A percentile compares a stretch with the other conserved stretches of the same genome.
These are phyloP conservation scores for Frankliniella intonsa DNA, from an alignment of 2,888 invertebrate genomes.

Conservation along the genomic window DNA sequence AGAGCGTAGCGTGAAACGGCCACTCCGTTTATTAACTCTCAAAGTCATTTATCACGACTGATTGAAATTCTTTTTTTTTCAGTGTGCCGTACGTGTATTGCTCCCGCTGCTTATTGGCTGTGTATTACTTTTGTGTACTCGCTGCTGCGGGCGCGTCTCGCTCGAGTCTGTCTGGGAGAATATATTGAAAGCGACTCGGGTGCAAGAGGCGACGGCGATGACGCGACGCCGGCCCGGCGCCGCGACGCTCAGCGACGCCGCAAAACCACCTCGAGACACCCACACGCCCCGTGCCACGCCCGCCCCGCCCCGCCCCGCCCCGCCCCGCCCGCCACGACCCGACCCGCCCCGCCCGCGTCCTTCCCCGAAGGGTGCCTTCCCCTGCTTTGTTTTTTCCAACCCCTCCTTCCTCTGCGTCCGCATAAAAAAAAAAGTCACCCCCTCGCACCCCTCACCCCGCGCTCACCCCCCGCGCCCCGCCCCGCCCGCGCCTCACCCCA, in stretches of 20 bases:
- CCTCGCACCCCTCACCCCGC: not conserved
- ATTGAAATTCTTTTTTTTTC: not conserved
- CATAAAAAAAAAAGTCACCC: constrained; percentile 25
- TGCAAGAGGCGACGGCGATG: not conserved
- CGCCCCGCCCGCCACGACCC: not conserved
- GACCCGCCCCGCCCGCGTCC: not conserved
- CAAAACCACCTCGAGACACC: constrained; percentile 23
- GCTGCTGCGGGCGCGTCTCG: too few species aligned
- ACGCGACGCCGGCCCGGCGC: not conserved
- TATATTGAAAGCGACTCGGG: too few species aligned
- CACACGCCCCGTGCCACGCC: not conserved
- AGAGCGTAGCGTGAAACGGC: too few species aligned
- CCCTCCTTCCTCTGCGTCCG: not conserved
- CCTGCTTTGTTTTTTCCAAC: constrained; percentile 22
- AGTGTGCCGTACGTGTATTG: too few species aligned
- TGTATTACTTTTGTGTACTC: too few species aligned
- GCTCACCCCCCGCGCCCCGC: not conserved
- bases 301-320: not conserved
- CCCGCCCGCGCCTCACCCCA: not conserved
- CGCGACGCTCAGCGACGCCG: constrained; percentile 2
- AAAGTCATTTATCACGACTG: not conserved
- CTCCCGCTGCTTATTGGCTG: too few species aligned
- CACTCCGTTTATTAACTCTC: not conserved
- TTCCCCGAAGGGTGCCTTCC: not conserved
- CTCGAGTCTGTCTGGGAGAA: too few species aligned